Conservation (phyloP, 2,797 vertebrate genomes). For the Onychomys torridus region DNA sequence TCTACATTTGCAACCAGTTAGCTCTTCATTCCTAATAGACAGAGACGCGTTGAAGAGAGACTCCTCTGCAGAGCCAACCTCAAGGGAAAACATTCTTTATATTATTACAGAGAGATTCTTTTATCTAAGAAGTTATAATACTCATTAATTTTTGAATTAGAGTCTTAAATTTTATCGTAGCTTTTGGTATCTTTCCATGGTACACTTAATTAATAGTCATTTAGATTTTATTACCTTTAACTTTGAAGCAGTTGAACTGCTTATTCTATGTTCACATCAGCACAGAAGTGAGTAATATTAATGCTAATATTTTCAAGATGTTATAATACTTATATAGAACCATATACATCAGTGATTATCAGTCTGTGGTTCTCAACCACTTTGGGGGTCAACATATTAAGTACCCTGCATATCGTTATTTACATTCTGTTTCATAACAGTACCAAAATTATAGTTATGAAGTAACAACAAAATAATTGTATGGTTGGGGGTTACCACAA, state of each 20-base stretch:
- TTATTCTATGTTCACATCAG: neutral
- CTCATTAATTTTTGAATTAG: slow-evolving; percentile 51
- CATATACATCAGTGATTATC: neutral
- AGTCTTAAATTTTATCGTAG: slow-evolving; percentile 33
- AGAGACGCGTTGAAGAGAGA: neutral
- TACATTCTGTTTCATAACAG: neutral
- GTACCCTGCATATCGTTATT: neutral
- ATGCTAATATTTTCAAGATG: neutral
- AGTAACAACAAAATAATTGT: neutral
- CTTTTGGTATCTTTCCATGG: neutral
- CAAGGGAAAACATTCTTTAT: neutral
- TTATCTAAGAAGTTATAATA: slow-evolving; percentile 37
- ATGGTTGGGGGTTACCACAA: neutral
- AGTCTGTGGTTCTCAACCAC: too few relatives aligned
- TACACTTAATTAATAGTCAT: neutral
- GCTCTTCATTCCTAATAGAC: slow-evolving; percentile 39
- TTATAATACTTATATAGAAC: neutral
- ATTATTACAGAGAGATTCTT: neutral
- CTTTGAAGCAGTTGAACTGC: neutral
- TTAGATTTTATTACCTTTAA: slow-evolving; percentile 37
- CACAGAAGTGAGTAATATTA: neutral
- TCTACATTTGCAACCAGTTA: neutral
- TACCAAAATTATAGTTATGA: neutral
- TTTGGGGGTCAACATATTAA: neutral
- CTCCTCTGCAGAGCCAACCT: neutral